phyloP scores from a whole-genome alignment of 1,140 invertebrate genomes.

The Drosophila willistoni region DNA sequence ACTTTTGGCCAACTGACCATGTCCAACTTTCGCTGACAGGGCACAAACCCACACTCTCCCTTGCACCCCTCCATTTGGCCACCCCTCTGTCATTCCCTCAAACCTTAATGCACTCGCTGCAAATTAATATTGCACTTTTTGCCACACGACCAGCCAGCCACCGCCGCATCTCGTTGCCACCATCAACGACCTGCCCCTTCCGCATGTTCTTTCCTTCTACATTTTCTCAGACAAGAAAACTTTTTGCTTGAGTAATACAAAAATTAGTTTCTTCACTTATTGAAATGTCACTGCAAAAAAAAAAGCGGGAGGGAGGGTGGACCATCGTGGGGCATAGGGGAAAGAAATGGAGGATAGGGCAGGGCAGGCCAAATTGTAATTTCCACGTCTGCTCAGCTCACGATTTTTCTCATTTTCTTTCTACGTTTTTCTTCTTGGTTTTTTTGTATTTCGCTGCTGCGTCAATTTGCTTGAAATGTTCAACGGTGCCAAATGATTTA shows the following conservation, averaged over 20 bases:
- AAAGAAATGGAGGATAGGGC: slow-evolving; percentile 1
- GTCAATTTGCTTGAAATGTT: slow-evolving; percentile 80
- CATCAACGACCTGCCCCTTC: slow-evolving; percentile 10
- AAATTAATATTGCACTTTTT: slow-evolving; percentile 80
- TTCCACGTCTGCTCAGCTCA: slow-evolving; percentile 63
- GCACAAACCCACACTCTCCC: slow-evolving; percentile 38
- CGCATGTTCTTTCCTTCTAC: neutral
- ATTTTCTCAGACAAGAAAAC: slow-evolving; percentile 46
- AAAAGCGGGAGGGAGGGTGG: too few species aligned
- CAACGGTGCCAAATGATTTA: slow-evolving; percentile 77
- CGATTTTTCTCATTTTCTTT: slow-evolving; percentile 31
- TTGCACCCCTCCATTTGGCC: slow-evolving; percentile 1
- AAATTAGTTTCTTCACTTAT: slow-evolving; percentile 82
- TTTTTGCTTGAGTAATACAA: slow-evolving; percentile 66
- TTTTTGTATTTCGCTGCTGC: slow-evolving; percentile 39
- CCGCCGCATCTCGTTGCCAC: neutral
- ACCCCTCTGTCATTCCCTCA: slow-evolving; percentile 16
- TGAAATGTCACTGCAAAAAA: slow-evolving; percentile 75
- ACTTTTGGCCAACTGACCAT: slow-evolving; percentile 77
- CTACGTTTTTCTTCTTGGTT: slow-evolving; percentile 15
- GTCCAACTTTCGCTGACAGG: slow-evolving; percentile 80
- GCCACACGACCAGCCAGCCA: neutral
- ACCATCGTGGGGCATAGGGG: too few species aligned
- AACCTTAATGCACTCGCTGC: slow-evolving; percentile 76
- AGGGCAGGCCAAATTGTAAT: slow-evolving; percentile 71